These are phyloP conservation scores for Cheirogaleus major DNA, from an alignment of 2,797 vertebrate species.

Conservation along the genomic window DNA sequence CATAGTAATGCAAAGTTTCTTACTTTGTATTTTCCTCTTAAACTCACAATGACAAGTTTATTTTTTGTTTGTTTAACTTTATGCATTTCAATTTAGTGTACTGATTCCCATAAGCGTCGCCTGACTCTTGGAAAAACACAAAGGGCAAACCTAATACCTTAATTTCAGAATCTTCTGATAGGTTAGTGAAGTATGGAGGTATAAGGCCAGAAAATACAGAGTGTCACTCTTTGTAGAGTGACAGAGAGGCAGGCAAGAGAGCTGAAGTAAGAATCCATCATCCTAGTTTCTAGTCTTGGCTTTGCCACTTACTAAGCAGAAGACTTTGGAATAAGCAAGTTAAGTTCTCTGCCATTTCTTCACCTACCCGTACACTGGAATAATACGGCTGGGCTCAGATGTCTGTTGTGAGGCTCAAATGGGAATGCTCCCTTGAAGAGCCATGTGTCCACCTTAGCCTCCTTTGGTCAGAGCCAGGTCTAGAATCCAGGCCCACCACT, in stretches of 20 bases:
- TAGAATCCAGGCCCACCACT: neutral
- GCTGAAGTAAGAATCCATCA: neutral
- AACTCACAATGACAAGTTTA: neutral
- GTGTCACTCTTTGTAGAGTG: neutral
- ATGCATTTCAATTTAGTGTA: neutral
- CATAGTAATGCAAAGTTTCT: neutral
- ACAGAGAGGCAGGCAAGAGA: neutral
- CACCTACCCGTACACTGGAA: neutral
- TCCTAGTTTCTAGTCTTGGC: neutral
- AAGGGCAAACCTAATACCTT: neutral
- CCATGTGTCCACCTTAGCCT: neutral
- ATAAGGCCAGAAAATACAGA: neutral
- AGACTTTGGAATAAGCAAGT: neutral
- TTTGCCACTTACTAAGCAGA: neutral
- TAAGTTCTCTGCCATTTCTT: neutral
- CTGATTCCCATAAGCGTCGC: neutral
- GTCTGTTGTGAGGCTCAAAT: neutral
- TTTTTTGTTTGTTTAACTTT: neutral
- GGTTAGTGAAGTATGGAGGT: neutral
- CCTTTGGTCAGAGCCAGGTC: neutral
- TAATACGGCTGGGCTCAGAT: neutral
- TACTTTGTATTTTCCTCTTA: neutral
- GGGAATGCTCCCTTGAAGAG: neutral
- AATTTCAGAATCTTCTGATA: conserved; percentile 11
- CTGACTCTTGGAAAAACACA: neutral